Conservation (phyloP, 2,797 vertebrate genomes). For the Malacoraja senta region DNA sequence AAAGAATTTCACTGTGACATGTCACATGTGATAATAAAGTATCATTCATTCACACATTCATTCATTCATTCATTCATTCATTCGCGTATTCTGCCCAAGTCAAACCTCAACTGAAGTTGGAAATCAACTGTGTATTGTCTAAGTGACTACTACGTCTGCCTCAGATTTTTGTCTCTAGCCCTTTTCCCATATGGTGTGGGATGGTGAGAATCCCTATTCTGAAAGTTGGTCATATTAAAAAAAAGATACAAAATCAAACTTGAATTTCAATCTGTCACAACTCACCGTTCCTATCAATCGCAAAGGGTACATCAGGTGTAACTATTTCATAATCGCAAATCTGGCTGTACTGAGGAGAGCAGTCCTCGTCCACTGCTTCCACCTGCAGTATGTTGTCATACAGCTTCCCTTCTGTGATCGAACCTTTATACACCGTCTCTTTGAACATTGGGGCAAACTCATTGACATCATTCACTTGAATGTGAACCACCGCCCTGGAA, state of each 20-base stretch:
- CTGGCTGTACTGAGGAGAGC: constrained; percentile 90
- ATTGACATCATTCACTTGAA: constrained; percentile 92
- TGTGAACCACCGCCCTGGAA: constrained; percentile 86
- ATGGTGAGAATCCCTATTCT: background rate
- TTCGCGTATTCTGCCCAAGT: background rate
- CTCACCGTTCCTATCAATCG: constrained; percentile 91
- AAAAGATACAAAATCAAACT: background rate
- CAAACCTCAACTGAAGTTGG: background rate
- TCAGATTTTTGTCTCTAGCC: too few relatives aligned
- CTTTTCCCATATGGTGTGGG: background rate
- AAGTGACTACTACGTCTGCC: too few relatives aligned
- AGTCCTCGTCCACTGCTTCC: constrained; percentile 84
- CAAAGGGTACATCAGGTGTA: constrained; percentile 77
- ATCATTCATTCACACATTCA: too few relatives aligned
- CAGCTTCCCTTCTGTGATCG: constrained; percentile 83
- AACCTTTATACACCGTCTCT: constrained; percentile 71
- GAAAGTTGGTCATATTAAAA: background rate
- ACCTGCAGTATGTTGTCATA: constrained; percentile 94
- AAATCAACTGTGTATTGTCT: background rate
- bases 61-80: background rate
- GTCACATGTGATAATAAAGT: too few relatives aligned
- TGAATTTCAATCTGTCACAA: constrained; percentile 44
- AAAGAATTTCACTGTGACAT: too few relatives aligned
- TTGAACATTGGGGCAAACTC: constrained; percentile 88
- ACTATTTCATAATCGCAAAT: constrained; percentile 93